Evolutionary conservation across 1,140 invertebrate genomes (phyloP), one percentile per base, ranked within the genome.

Genomic region (Microplitis demolitor): DNA sequence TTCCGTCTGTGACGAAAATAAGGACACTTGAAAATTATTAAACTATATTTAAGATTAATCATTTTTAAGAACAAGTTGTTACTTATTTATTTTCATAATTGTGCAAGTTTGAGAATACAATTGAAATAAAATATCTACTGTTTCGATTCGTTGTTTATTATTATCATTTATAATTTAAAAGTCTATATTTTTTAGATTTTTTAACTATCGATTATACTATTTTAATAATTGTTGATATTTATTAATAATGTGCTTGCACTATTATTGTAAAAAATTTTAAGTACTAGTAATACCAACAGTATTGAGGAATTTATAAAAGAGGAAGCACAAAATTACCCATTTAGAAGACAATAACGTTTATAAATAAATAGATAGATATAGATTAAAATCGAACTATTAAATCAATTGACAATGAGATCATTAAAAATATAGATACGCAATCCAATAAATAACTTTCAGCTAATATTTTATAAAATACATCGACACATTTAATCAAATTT

Each of bases 1-100:
- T 70, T 69, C n/a, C 69, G 69, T 70, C 69, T 51, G 16, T 63
- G 60, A 70, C 69, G 58, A 70, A 62, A 63, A 62, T 62, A 70
- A 70, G 69, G 60, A 63, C 69, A 70, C 69, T 70, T 70, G 16
- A 24, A 70, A 70, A 62, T 68, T 45, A 45, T 14, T 45, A 50
- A 61, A 66, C n/a, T 37, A 9, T 11, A 9, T n/a, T 37, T 33
- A 13, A 0, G 6, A 51, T 50, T 16, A 31, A 51, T 24, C 14
- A 13, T 37, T 37, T 11, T 63, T 63, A 11, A 45, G 34, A 63
- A 37, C 35, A 39, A 14, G 61, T 63, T 37, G 35, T 60, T 54
- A 54, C n/a, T 54, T 54, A 16, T 54, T 54, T 16, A 54, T 54
- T 54, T 54, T 60, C 5, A 14, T 11, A 61, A 31, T 24, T 61